Evolutionary conservation across 2,113 vertebrate species (phyloP), one percentile per base, ranked within the genome.

Genomic region (Ancistrus triradiatus): DNA sequence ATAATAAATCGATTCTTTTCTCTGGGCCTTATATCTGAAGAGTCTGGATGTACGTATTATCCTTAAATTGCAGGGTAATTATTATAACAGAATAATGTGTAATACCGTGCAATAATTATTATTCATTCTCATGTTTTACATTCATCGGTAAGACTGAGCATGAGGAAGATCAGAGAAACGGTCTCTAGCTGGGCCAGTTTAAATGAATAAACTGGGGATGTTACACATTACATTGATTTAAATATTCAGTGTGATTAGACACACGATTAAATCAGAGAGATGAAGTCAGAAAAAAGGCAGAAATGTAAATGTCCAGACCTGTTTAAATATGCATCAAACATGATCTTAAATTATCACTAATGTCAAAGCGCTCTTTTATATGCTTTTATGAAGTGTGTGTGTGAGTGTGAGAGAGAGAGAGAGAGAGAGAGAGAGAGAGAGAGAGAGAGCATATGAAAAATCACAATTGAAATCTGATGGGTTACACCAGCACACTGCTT

Each of bases 291-390:
- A 31, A 50, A 76, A 69, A 81, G 78, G 75, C 78, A 73, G 70
- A 81, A 80, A 85, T 80, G 81, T 61, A 82, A 66, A 77, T 75
- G 79, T 84, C 84, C 79, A 77, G 70, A 73, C 81, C 82, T 84
- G 80, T 82, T 89, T 85, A 88, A 89, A 89, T 87, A 87, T 87
- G 84, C 81, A 87, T 88, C 83, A 85, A 87, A 85, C 85, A 85
- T 80, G 77, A 77, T 79, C 82, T 78, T 80, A 80, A 80, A 87
- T 82, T 84, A 83, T 75, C 75, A 66, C 64, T 25, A 65, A 63
- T 66, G 69, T 68, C 69, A 68, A 61, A 46, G 37, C 31, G 6
- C 40, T 49, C 40, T 44, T 56, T 65, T 71, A 70, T 64, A 71
- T 68, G 9, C 44, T 43, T 81, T 61, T 63, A 51, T 22, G 51